Conservation (phyloP, 2,888 invertebrate genomes). For the Drosophila nr. perissopoda region DNA sequence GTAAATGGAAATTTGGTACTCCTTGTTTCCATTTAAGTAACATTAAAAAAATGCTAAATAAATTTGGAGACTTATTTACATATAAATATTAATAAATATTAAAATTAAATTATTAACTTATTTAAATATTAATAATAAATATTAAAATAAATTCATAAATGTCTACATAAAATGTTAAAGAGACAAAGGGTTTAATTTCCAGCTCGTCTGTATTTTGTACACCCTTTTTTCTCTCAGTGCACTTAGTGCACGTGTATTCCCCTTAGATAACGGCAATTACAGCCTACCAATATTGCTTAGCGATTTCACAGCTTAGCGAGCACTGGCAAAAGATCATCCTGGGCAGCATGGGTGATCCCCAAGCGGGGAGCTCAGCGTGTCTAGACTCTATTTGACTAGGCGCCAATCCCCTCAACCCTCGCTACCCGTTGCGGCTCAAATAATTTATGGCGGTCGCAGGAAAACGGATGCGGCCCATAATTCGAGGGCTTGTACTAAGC, state of each 20-base stretch:
- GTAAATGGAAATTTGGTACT: not conserved
- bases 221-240: not conserved
- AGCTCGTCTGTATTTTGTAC: not conserved
- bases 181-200: not conserved
- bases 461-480: conserved; percentile 44
- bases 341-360: conserved; percentile 23
- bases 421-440: conserved; percentile 27
- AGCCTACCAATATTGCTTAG: conserved; percentile 30
- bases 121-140: too few relatives aligned
- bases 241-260: not conserved
- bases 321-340: conserved; percentile 17
- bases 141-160: not conserved
- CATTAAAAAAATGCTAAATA: too few relatives aligned
- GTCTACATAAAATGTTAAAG: not conserved
- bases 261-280: conserved; percentile 32
- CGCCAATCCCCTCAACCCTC: not conserved
- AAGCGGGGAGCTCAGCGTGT: conserved; percentile 24
- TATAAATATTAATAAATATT: too few relatives aligned
- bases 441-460: conserved; percentile 72
- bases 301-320: conserved; percentile 42
- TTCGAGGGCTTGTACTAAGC: conserved; percentile 45
- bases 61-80: too few relatives aligned
- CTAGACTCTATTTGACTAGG: conserved; percentile 42
- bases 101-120: too few relatives aligned
- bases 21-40: not conserved